These are phyloP conservation scores for Poecilia latipinna DNA, from an alignment of 2,113 vertebrate genomes.

Conservation along the genomic window DNA sequence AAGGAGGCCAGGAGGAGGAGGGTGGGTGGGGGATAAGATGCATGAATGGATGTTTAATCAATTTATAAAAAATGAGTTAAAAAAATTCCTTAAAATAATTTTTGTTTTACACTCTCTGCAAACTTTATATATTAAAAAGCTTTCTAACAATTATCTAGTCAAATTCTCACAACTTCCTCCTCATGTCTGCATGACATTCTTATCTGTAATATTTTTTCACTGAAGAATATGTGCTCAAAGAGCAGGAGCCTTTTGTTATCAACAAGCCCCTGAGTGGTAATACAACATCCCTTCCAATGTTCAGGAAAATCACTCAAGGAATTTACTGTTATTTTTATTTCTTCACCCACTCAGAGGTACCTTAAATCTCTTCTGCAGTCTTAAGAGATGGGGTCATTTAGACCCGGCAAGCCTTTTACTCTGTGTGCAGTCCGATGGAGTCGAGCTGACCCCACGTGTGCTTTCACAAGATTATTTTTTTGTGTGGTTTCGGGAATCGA, in stretches of 20 bases:
- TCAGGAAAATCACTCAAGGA: slow-evolving; percentile 44
- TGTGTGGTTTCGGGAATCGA: too few relatives aligned
- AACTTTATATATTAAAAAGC: slow-evolving; percentile 17
- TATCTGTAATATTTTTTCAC: slow-evolving; percentile 13
- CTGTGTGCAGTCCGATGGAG: too few relatives aligned
- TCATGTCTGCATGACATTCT: slow-evolving; percentile 24
- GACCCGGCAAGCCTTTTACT: too few relatives aligned
- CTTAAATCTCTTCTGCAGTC: neutral
- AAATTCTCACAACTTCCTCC: slow-evolving; percentile 34
- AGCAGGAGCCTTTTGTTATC: slow-evolving; percentile 35
- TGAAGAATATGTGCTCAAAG: slow-evolving; percentile 10
- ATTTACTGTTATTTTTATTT: slow-evolving; percentile 42
- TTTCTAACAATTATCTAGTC: slow-evolving; percentile 25
- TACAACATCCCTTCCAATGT: slow-evolving; percentile 52
- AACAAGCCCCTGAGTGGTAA: slow-evolving; percentile 46
- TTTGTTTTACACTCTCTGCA: slow-evolving; percentile 3
- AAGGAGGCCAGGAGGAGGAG: too few relatives aligned
- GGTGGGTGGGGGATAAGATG: too few relatives aligned
- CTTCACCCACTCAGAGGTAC: slow-evolving; percentile 54
- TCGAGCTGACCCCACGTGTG: too few relatives aligned
- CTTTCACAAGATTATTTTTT: too few relatives aligned
- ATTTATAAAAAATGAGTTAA: neutral
- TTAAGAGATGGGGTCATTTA: too few relatives aligned
- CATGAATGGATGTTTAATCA: too few relatives aligned
- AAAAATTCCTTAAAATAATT: neutral